Evolutionary conservation across 2,113 vertebrate genomes (phyloP).

Genomic region (mouse (Mus musculus)): DNA sequence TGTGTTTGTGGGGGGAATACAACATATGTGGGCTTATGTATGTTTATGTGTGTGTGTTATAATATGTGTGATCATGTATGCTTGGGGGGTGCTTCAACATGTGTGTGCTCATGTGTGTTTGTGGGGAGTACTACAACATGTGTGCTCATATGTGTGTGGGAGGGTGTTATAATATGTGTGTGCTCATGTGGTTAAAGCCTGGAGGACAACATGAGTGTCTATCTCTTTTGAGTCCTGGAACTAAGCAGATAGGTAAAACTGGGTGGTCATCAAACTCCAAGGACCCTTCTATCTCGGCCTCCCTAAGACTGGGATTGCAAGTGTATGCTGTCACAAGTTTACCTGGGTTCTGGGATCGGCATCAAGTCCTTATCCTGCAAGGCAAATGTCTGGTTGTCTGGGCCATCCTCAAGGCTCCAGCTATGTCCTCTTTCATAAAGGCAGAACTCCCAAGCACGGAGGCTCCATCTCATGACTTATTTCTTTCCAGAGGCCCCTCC

Average conservation of each 20-base stretch:
- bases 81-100: too few relatives aligned
- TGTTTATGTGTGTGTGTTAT: too few relatives aligned
- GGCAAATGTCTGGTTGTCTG: background rate
- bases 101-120: background rate
- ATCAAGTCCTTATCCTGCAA: background rate
- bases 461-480: background rate
- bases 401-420: background rate
- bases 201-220: background rate
- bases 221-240: background rate
- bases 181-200: background rate
- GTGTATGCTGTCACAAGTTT: too few relatives aligned
- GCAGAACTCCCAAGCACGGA: background rate
- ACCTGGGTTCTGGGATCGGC: background rate
- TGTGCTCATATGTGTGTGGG: background rate
- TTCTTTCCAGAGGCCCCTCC: background rate
- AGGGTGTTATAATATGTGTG: too few relatives aligned
- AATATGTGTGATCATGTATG: background rate
- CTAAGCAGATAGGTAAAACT: background rate
- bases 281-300: background rate
- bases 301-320: background rate
- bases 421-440: background rate
- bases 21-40: too few relatives aligned
- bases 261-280: background rate
- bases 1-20: background rate
- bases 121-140: rapidly evolving